phyloP scores from a whole-genome alignment of 2,888 invertebrate species.

The Eupithecia tripunctaria region DNA sequence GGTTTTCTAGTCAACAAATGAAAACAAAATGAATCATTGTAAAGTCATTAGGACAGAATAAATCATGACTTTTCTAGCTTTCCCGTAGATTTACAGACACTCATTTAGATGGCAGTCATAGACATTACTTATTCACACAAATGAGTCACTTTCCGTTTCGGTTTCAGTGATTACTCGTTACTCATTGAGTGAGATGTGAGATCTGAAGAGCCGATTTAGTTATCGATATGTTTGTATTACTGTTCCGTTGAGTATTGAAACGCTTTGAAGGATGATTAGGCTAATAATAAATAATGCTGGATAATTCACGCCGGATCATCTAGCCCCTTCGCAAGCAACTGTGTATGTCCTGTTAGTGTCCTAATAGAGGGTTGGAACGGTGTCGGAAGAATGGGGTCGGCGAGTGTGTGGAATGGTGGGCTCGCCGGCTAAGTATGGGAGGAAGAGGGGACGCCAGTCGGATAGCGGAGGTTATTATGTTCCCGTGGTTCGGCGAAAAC shows the following conservation, averaged over 20 bases:
- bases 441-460: no score
- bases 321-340: not conserved
- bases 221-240: constrained; percentile 39
- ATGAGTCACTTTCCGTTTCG: constrained; percentile 34
- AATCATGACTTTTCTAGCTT: constrained; percentile 16
- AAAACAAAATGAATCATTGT: constrained; percentile 14
- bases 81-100: constrained; percentile 19
- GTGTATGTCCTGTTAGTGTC: not conserved
- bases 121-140: constrained; percentile 25
- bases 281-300: not conserved
- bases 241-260: not conserved
- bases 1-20: not conserved
- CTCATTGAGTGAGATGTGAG: constrained; percentile 38
- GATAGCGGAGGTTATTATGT: no score
- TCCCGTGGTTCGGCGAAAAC: no score
- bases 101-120: constrained; percentile 29
- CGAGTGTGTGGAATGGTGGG: no score
- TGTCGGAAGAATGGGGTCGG: no score
- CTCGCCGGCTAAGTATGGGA: no score
- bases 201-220: constrained; percentile 19
- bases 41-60: constrained; percentile 10
- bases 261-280: not conserved
- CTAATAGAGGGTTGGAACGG: no score
- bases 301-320: not conserved
- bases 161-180: constrained; percentile 39